Evolutionary conservation across 2,797 vertebrate species (phyloP), one percentile per base, ranked within the genome.

Genomic region (Cossypha heuglini): DNA sequence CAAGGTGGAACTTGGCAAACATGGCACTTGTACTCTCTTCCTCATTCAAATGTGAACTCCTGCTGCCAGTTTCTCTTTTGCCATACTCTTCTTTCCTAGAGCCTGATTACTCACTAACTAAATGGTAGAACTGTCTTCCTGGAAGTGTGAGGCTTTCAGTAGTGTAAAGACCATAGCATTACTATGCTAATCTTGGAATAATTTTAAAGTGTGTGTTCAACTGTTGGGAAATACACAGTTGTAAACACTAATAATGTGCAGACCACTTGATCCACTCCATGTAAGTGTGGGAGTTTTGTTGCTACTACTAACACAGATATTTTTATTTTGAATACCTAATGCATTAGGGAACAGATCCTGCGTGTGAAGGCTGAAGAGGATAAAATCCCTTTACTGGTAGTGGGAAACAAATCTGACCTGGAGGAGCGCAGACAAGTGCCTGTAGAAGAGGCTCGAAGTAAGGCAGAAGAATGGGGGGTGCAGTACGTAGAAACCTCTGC

Each of bases 401-500:
- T 99, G 89, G 99, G 99, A 61, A 99, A 99, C 96, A 99, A 99
- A 97, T 99, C 99, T 0, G 99, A 99, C 97, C 96, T 99, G 97
- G 99, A 99, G 96, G 99, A 99, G 62, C 98, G 98, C 81, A 98
- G 99, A 92, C 98, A 99, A 97, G 99, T 99, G 21, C 98, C 98
- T 9, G 97, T 98, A 1, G 99, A 99, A 33, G 99, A 99, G 68
- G 99, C 99, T 21, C 95, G 98, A 54, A 97, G 95, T 43, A 98
- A 98, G 94, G 99, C 99, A 0, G 97, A 98, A 6, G 98, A 99
- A 92, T 99, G 99, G 99, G 98, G 98, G 0, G 98, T 99, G 29
- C 99, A 99, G 97, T 99, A 99, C 0, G 99, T 99, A 94, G 99
- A 99, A 98, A 99, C 99, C 0, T 99, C 99, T 1, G 99, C 99